Evolutionary conservation across 2,797 vertebrate genomes (phyloP).

Genomic region (Pipistrellus kuhlii): DNA sequence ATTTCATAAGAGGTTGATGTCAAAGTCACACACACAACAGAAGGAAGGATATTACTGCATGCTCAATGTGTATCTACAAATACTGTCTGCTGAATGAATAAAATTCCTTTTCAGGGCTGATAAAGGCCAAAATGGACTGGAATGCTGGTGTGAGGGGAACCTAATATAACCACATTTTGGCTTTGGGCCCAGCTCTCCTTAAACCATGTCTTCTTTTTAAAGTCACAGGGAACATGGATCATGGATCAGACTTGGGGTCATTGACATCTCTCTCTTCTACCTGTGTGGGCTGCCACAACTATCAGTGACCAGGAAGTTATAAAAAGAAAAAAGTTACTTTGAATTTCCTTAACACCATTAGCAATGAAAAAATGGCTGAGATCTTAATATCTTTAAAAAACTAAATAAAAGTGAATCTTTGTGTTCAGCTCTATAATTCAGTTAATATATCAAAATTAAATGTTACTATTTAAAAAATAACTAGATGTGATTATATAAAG

Average conservation of each 20-base stretch:
- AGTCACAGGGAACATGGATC: neutral
- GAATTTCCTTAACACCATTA: constrained; percentile 17
- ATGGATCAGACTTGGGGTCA: neutral
- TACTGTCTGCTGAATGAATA: neutral
- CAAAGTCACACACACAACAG: constrained; percentile 17
- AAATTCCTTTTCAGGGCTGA: constrained; percentile 55
- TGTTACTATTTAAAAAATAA: neutral
- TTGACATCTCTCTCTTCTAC: neutral
- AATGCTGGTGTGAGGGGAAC: neutral
- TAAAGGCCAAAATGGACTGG: constrained; percentile 6
- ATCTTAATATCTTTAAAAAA: constrained; percentile 19
- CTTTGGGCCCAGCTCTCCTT: neutral
- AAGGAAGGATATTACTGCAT: constrained; percentile 12
- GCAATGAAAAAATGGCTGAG: neutral
- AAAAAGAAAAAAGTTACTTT: neutral
- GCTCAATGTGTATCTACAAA: constrained; percentile 30
- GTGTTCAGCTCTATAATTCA: constrained; percentile 15
- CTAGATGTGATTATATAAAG: neutral
- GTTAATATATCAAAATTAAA: constrained; percentile 16
- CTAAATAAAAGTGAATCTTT: constrained; percentile 16
- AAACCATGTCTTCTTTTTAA: constrained; percentile 31
- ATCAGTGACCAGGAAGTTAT: neutral
- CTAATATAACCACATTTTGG: constrained; percentile 15
- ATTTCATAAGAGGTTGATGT: constrained; percentile 29
- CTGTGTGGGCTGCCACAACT: neutral